phyloP scores from a whole-genome alignment of 2,797 vertebrate genomes.

The Pseudotriccus pelzelni region DNA sequence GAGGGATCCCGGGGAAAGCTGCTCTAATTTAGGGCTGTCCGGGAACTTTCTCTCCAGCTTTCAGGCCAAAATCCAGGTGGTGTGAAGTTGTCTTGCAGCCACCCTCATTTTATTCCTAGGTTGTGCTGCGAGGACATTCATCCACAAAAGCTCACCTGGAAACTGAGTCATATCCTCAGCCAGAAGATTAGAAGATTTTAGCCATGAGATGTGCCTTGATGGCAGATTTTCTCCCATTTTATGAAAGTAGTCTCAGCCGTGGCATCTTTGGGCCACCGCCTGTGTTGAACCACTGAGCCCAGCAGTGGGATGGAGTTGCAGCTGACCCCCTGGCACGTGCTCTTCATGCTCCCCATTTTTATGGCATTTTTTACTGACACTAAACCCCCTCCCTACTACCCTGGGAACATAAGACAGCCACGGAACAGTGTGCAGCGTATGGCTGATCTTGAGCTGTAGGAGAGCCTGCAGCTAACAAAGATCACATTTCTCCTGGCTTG shows the following conservation, averaged over 20 bases:
- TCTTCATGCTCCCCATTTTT: background rate
- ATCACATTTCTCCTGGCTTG: conserved; percentile 33
- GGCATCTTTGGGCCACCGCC: background rate
- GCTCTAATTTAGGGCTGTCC: background rate
- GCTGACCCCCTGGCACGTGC: background rate
- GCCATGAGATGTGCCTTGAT: background rate
- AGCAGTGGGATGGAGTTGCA: background rate
- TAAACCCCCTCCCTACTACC: background rate
- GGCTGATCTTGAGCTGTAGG: background rate
- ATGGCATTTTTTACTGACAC: background rate
- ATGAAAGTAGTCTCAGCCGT: background rate
- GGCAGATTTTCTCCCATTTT: background rate
- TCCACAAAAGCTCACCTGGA: background rate
- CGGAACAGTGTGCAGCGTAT: rapidly evolving
- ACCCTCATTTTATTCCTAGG: background rate
- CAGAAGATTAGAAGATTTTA: background rate
- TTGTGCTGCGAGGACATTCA: background rate
- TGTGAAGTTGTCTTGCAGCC: background rate
- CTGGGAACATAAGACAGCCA: background rate
- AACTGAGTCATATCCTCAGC: background rate
- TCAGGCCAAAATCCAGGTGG: background rate
- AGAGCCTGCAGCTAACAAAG: background rate
- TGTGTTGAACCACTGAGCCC: background rate
- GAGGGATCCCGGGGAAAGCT: background rate
- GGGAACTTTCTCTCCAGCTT: background rate